Evolutionary conservation across 2,797 vertebrate genomes (phyloP).

Genomic region (Melanotaenia pygmaea): DNA sequence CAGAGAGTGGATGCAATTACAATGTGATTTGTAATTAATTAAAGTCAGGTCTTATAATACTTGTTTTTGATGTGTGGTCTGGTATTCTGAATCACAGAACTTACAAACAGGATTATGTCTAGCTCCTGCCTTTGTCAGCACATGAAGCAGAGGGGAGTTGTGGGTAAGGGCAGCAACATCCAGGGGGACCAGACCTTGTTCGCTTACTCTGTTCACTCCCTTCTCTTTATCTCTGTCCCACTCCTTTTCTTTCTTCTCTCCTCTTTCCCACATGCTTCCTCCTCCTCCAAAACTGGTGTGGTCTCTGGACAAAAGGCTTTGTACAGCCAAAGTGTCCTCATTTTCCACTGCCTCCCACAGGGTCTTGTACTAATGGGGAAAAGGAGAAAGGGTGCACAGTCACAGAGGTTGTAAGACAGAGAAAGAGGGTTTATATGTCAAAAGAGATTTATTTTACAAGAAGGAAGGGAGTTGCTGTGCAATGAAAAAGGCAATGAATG

Average conservation of each 20-base stretch:
- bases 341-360: conserved; percentile 86
- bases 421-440: conserved; percentile 15
- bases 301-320: conserved; percentile 79
- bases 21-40: conserved; percentile 14
- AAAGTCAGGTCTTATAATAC: neutral
- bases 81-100: conserved; percentile 41
- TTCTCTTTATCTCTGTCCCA: conserved; percentile 70
- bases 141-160: conserved; percentile 81
- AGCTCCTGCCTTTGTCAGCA: conserved; percentile 81
- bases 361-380: conserved; percentile 75
- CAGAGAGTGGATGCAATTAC: too few relatives aligned
- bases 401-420: conserved; percentile 6
- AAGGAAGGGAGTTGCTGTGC: conserved; percentile 5
- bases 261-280: conserved; percentile 70
- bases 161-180: conserved; percentile 84
- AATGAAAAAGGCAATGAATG: conserved; percentile 19
- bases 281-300: conserved; percentile 37
- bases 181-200: conserved; percentile 83
- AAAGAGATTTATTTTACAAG: conserved; percentile 42
- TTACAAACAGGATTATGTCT: conserved; percentile 82
- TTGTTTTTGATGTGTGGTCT: neutral
- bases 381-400: conserved; percentile 21
- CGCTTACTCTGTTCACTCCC: conserved; percentile 79
- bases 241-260: conserved; percentile 71
- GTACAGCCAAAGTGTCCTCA: conserved; percentile 83